Conservation (phyloP, 2,113 vertebrate genomes). For the Accipiter cooperii region DNA sequence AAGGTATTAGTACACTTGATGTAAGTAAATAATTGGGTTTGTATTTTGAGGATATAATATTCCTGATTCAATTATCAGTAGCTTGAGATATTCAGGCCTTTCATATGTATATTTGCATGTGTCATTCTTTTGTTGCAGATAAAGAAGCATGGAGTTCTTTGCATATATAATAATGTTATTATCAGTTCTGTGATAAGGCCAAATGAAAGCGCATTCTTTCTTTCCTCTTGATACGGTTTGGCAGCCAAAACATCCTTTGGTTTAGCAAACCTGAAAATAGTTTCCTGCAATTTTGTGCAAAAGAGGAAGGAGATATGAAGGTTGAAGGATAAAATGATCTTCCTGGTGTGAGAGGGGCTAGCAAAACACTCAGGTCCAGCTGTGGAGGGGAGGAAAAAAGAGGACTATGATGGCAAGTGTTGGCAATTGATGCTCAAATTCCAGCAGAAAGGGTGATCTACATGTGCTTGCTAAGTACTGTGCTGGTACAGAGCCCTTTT, state of each 20-base stretch:
- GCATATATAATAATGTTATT: neutral
- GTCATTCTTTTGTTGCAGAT: conserved; percentile 4
- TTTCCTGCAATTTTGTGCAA: neutral
- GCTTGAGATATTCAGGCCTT: neutral
- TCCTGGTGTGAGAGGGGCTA: neutral
- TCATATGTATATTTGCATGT: conserved; percentile 20
- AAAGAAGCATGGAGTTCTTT: conserved; percentile 13
- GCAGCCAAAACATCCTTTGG: conserved; percentile 8
- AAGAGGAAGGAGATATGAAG: neutral
- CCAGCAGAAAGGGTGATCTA: neutral
- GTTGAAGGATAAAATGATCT: neutral
- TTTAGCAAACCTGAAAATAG: conserved; percentile 1
- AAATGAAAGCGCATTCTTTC: neutral
- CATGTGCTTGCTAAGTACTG: neutral
- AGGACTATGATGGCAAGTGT: fast-evolving
- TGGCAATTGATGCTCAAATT: neutral
- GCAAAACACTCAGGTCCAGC: neutral
- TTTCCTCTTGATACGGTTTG: neutral
- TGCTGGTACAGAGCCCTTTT: neutral
- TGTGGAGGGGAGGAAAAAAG: neutral
- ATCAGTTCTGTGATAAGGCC: conserved; percentile 6
- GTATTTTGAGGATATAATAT: neutral
- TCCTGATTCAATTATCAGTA: neutral
- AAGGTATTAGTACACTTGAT: neutral
- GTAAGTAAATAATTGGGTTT: neutral